phyloP scores from a whole-genome alignment of 2,797 vertebrate species.

The Tauraco hartlaubi region DNA sequence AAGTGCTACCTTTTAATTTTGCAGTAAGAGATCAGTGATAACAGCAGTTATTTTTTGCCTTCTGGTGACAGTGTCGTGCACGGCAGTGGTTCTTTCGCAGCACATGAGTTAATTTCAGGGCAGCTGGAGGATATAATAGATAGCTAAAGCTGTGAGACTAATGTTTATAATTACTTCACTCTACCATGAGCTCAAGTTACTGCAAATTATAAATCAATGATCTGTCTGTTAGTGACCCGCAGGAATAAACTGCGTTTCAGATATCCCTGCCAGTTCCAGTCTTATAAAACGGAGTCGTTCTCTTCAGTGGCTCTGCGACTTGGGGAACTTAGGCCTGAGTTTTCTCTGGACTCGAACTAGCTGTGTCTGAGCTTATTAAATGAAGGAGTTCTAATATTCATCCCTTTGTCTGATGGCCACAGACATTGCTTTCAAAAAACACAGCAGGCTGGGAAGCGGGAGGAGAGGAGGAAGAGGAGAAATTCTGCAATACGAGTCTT shows the following conservation, averaged over 20 bases:
- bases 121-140: background rate
- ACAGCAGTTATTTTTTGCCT: background rate
- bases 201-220: background rate
- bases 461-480: background rate
- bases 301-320: fast-evolving
- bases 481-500: background rate
- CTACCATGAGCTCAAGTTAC: background rate
- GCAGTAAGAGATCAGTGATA: background rate
- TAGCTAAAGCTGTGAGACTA: background rate
- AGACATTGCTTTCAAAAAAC: background rate
- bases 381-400: background rate
- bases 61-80: background rate
- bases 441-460: background rate
- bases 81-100: background rate
- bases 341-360: background rate
- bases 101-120: background rate
- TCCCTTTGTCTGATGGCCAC: background rate
- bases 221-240: background rate
- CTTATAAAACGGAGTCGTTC: background rate
- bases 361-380: background rate
- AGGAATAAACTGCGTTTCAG: background rate
- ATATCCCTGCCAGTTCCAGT: background rate
- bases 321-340: background rate
- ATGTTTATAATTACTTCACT: background rate
- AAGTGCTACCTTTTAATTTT: background rate